Evolutionary conservation across 92 coral and sea anemone species (phyloP).

Genomic region (Parazoanthus darwini): DNA sequence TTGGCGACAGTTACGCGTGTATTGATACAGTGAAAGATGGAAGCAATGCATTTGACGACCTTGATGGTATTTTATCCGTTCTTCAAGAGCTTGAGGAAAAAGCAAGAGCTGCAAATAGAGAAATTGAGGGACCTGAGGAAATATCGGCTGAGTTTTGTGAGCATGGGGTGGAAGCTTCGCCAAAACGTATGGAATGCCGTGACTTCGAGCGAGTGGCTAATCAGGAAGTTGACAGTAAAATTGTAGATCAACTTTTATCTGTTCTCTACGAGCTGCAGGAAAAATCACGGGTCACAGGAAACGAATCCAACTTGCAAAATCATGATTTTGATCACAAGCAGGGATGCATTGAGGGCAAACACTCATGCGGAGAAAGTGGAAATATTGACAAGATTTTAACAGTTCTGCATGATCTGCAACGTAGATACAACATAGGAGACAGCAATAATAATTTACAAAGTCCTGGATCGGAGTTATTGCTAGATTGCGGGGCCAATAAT

Average conservation of each 20-base stretch:
- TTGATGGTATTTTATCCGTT: constrained; percentile 29
- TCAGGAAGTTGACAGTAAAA: neutral
- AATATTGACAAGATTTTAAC: constrained; percentile 25
- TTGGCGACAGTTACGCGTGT: neutral
- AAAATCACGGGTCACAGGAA: neutral
- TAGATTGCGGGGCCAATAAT: neutral
- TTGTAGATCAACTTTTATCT: neutral
- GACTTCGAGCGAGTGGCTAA: constrained; percentile 1
- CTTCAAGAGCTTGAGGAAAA: constrained; percentile 18
- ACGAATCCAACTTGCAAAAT: neutral
- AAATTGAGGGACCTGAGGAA: neutral
- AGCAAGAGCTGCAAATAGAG: neutral
- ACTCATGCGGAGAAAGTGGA: neutral
- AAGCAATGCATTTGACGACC: constrained; percentile 15
- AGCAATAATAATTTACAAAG: neutral
- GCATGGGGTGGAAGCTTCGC: neutral
- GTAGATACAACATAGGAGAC: neutral
- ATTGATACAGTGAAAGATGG: neutral
- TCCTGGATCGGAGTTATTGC: neutral
- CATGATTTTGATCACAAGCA: neutral
- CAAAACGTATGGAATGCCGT: neutral
- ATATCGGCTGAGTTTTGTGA: neutral
- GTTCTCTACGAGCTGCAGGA: constrained; percentile 15
- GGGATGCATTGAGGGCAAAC: constrained; percentile 2
- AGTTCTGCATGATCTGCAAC: constrained; percentile 21